phyloP scores from a whole-genome alignment of 30 jellyfish, hydroid and myxozoan genomes.

The Mastigias papua region DNA sequence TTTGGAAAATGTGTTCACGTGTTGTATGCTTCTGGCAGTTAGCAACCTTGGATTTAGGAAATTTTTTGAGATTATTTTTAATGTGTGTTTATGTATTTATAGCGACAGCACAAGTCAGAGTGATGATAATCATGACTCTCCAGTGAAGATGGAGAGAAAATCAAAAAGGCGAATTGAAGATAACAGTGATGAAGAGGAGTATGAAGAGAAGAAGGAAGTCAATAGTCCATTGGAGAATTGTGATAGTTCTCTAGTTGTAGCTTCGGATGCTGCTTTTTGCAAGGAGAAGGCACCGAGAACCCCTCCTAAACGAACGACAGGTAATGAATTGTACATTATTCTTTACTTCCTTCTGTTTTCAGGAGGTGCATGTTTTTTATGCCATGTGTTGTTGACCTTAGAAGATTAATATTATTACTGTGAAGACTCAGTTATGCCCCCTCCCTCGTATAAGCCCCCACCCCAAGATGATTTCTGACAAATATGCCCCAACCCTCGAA shows the following conservation, averaged over 20 bases:
- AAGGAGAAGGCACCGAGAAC: slow-evolving; percentile 22
- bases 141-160: slow-evolving; percentile 55
- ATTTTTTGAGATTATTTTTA: neutral
- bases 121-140: slow-evolving; percentile 47
- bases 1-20: neutral
- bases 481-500: too few relatives aligned
- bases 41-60: neutral
- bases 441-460: too few relatives aligned
- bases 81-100: neutral
- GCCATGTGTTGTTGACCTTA: too few relatives aligned
- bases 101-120: neutral
- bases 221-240: neutral
- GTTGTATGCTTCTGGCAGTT: neutral
- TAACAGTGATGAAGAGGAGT: slow-evolving; percentile 80
- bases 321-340: neutral
- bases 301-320: slow-evolving; percentile 75
- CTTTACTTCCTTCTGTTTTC: neutral
- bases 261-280: neutral
- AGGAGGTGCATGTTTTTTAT: neutral
- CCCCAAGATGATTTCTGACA: too few relatives aligned
- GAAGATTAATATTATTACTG: too few relatives aligned
- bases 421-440: too few relatives aligned
- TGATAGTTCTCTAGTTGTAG: neutral
- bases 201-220: neutral
- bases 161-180: slow-evolving; percentile 74